Evolutionary conservation across 2,113 vertebrate species (phyloP), one percentile per base, ranked within the genome.

Genomic region (Callaeas wilsoni): DNA sequence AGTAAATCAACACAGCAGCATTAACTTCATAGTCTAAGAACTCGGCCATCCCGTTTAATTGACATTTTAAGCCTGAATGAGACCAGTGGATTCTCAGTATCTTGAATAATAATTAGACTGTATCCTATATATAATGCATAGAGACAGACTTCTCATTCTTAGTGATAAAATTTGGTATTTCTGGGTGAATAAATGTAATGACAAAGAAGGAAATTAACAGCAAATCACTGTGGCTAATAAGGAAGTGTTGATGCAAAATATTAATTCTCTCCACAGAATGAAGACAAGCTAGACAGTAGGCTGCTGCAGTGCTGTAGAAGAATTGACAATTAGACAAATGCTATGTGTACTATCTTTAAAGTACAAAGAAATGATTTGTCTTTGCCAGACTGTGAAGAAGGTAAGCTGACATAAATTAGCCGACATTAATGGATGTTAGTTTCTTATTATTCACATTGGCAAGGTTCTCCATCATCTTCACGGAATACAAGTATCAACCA

Each of bases 331-430:
- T 97, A 95, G 94, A 97, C 89, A 97, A 95, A 22, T 56, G 94
- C 78, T 97, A 44, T 78, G 76, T 67, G 60, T 46, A 93, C 89
- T 96, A 87, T 89, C 96, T 95, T 92, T 95, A 87, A 85, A 97
- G 90, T 49, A 95, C 90, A 92, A 94, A 97, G 96, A 96, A 98
- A 97, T 92, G 39, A 97, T 98, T 97, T 98, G 95, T 97, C 95
- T 97, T 96, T 97, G 89, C 89, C 93, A 96, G 84, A 39, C 94
- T 95, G 65, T 92, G 96, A 96, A 93, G 89, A 97, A 96, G 79
- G 84, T 93, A 97, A 94, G 86, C 80, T 97, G 89, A 96, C 93
- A 96, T 90, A 97, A 97, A 96, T 97, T 94, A 93, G 74, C 93
- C 96, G 91, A 76, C 94, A 83, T 29, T 91, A 97, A 96, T 67